Evolutionary conservation across 1,140 invertebrate species (phyloP), one percentile per base, ranked within the genome.

Genomic region (Stenopsyche tienmushanensis): DNA sequence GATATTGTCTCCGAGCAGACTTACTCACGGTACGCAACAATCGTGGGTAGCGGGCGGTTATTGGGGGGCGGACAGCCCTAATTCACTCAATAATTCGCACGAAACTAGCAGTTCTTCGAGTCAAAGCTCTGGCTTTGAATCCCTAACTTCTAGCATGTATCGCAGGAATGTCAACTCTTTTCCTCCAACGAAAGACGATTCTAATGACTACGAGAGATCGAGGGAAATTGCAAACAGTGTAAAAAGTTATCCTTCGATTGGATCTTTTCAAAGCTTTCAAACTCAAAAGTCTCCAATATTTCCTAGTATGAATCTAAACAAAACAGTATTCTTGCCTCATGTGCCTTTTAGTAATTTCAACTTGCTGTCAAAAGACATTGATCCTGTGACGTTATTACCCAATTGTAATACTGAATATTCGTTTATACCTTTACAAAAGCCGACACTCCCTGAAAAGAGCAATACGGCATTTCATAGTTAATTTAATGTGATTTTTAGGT

Each of bases 41-140:
- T 81, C 80, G 1, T 81, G 80, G 80, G 79, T 81, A 2, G 80
- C 80, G 0, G 80, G 80, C 3, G 80, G 80, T 1, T 81, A 81
- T 65, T 81, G 80, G 80, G 80, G 79, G 17, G 70, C 74, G 0
- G 80, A 81, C 15, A 77, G 74, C 3, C 76, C 77, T 10, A 69
- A 75, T 10, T 72, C 73, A 39, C 60, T 79, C 23, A 77, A 77
- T 26, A 78, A 73, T 64, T 62, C 60, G 42, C 63, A 77, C 20
- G 74, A 78, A 60, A 78, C 75, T 0, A 80, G 80, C 65, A 74
- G 80, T 1, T 82, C 80, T 0, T 80, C 80, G 10, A 82, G 80
- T 66, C 80, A 82, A 64, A 82, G 80, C 67, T 82, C 80, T n/a
- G 80, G 80, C 8, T 82, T 82, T 60, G 80, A 81, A 66, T 81